Evolutionary conservation across 1,140 invertebrate genomes (phyloP), one percentile per base, ranked within the genome.

Genomic region (Melitaea cinxia): DNA sequence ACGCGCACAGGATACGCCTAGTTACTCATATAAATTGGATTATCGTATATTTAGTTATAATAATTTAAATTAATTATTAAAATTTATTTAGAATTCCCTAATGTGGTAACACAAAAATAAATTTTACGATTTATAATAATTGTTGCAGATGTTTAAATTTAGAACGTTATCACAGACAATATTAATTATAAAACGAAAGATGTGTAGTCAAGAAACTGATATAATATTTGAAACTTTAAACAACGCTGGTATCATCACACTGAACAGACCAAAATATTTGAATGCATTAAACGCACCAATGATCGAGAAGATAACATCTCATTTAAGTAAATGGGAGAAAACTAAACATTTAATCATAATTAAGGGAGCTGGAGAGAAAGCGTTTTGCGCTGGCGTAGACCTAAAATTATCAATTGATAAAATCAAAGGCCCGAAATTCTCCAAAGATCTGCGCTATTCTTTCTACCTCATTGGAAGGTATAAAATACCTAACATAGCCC

Each of bases 341-440:
- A 94, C 94, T 10, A 96, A 97, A 77, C 93, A 92, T 17, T 80
- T 98, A 67, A 95, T 99, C 3, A 95, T 99, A 28, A 94, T 99
- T 12, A 98, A 98, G 92, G 97, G 96, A n/a, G 87, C 91, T 7
- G 98, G 98, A 24, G 97, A 95, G 0, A 99, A 99, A 90, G 97
- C 98, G 6, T 99, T 99, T 87, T 99, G 99, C 93, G 98, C 99
- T 56, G 99, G 99, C 21, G 99, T 99, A 1, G 99, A 99, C 93
- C 95, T 99, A 0, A 94, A 96, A 88, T 93, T 94, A 50, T 95
- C 94, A 21, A 93, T 95, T 73, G 94, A 95, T 33, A 94, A 94
- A 17, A 92, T 93, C 12, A 91, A 94, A 66, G 93, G 94, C 0
- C 92, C 96, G 75, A 93, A 94, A 12, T 99, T 99, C 90, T 99